Conservation (phyloP, 2,888 invertebrate genomes). For the Papilio gigon region DNA sequence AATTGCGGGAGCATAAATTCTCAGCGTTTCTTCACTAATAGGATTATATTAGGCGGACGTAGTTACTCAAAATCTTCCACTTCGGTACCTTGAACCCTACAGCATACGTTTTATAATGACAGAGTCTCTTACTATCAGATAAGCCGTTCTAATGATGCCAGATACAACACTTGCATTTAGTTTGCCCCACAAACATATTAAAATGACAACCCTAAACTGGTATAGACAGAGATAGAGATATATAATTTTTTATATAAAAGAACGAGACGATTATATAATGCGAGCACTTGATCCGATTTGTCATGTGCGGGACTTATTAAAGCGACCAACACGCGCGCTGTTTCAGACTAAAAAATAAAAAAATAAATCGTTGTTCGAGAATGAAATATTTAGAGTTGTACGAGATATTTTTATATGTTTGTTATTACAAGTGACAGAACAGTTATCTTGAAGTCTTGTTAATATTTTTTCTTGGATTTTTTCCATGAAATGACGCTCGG, state of each 20-base stretch:
- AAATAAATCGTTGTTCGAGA: slow-evolving; percentile 57
- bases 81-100: slow-evolving; percentile 60
- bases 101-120: slow-evolving; percentile 72
- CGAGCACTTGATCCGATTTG: slow-evolving; percentile 78
- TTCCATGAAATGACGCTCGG: too few species aligned
- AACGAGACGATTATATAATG: slow-evolving; percentile 54
- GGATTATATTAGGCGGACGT: slow-evolving; percentile 40
- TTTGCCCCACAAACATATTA: slow-evolving; percentile 68
- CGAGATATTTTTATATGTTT: slow-evolving; percentile 47
- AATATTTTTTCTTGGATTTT: too few species aligned
- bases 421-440: slow-evolving; percentile 45
- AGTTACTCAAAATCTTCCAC: slow-evolving; percentile 47
- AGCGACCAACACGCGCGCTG: slow-evolving; percentile 72
- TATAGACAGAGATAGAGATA: slow-evolving; percentile 55
- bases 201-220: slow-evolving; percentile 60
- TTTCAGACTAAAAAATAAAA: slow-evolving; percentile 66
- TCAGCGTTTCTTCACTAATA: slow-evolving; percentile 32
- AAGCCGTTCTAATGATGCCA: slow-evolving; percentile 77
- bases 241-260: slow-evolving; percentile 51
- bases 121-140: slow-evolving; percentile 64
- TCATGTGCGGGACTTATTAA: slow-evolving; percentile 78
- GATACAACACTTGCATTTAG: slow-evolving; percentile 74
- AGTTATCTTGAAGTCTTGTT: too few species aligned
- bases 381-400: slow-evolving; percentile 39
- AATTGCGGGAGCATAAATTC: slow-evolving; percentile 12